Evolutionary conservation across 2,797 vertebrate genomes (phyloP), one percentile per base, ranked within the genome.

Genomic region (Stomatorhinus walkeri): DNA sequence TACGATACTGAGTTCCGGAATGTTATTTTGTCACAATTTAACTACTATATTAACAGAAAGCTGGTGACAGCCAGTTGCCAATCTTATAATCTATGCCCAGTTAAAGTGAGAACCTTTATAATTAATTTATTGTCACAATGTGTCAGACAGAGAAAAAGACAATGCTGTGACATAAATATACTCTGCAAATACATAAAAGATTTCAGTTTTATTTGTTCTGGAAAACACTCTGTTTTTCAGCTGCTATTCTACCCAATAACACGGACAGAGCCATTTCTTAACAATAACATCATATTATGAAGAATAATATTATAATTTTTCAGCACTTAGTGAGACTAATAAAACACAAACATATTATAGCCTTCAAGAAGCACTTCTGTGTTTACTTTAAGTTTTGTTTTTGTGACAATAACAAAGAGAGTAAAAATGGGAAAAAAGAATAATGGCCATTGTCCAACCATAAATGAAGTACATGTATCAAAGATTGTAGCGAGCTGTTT

Each of bases 281-380:
- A 32, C 51, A 54, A 85, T 85, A 51, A 24, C 84, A 85, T 85
- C 46, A 51, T 85, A 28, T 48, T 28, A 85, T 85, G 46, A 51
- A 85, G n/a, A 51, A 85, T 85, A 85, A 85, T 52, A 19, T 85
- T 85, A 52, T 85, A 32, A 24, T 85, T 32, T 85, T 16, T 85
- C 22, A 19, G 22, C 24, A 32, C 84, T 51, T 51, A 85, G 4
- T 51, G 22, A 28, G 79, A 89, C 84, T 87, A 89, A 90, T 87
- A 87, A 87, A 79, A 89, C 85, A 85, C 90, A 88, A n/a, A 87
- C 68, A 87, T 88, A 79, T 59, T 49, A 68, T 14, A 81, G 40
- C 76, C 40, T 81, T 81, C 19, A 9, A 81, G 19, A 81, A 46
- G 76, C 48, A 51, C 83, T 51, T 49, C 83, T 24, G 7, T 52